Conservation (phyloP, 2,888 invertebrate species). For the Trypoxylon attenuatum region DNA sequence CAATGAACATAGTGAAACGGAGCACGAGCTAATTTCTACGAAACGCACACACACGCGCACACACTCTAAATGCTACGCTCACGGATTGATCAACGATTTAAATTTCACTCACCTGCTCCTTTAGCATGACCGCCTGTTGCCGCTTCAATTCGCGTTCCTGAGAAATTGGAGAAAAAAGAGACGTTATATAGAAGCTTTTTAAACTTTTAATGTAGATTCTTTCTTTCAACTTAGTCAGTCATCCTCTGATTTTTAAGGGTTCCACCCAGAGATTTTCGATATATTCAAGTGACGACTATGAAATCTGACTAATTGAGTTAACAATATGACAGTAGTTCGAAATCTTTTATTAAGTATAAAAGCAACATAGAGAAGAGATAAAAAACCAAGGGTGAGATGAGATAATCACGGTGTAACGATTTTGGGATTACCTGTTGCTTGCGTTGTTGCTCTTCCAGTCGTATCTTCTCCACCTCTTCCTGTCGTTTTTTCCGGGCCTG, state of each 20-base stretch:
- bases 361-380: background rate
- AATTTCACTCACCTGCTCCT: slow-evolving; percentile 87
- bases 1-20: slow-evolving; percentile 32
- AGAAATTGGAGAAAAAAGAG: slow-evolving; percentile 73
- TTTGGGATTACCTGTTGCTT: slow-evolving; percentile 85
- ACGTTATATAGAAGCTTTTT: background rate
- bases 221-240: no score
- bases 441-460: slow-evolving; percentile 88
- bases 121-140: slow-evolving; percentile 90
- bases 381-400: slow-evolving; percentile 8
- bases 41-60: slow-evolving; percentile 41
- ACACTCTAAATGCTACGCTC: slow-evolving; percentile 45
- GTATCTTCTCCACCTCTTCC: slow-evolving; percentile 89
- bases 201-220: no score
- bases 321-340: no score
- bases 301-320: no score
- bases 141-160: slow-evolving; percentile 94
- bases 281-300: no score
- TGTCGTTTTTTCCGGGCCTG: slow-evolving; percentile 91
- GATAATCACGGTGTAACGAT: slow-evolving; percentile 34
- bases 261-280: no score
- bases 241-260: no score
- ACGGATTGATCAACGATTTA: slow-evolving; percentile 26
- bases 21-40: slow-evolving; percentile 47
- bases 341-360: no score